Evolutionary conservation across 2,113 vertebrate genomes (phyloP).

Genomic region (Nycticryphes semicollaris): DNA sequence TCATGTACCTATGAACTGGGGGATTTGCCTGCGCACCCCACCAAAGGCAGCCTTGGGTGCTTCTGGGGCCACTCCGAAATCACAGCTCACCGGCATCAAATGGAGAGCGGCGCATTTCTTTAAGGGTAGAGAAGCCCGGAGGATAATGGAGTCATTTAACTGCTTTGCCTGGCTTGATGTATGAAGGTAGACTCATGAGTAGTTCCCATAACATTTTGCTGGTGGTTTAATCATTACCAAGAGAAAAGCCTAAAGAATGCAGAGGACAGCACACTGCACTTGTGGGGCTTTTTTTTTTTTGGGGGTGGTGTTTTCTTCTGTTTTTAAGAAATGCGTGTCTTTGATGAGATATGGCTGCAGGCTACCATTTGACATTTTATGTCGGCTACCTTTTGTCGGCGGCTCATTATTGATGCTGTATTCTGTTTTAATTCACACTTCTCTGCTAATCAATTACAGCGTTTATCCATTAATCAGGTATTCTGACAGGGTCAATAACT

Average conservation of each 20-base stretch:
- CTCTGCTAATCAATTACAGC: slow-evolving; percentile 96
- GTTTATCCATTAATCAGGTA: slow-evolving; percentile 96
- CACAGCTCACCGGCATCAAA: slow-evolving; percentile 5
- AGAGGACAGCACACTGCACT: slow-evolving; percentile 71
- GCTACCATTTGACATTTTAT: slow-evolving; percentile 93
- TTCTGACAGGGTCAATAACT: slow-evolving; percentile 90
- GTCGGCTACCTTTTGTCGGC: slow-evolving; percentile 86
- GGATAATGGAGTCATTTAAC: slow-evolving; percentile 84
- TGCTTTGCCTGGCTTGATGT: slow-evolving; percentile 82
- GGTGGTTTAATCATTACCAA: slow-evolving; percentile 91
- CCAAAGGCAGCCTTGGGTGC: not conserved
- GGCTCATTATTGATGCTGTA: slow-evolving; percentile 88
- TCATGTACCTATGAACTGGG: accelerated
- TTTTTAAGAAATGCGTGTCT: slow-evolving; percentile 79
- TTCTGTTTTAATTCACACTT: slow-evolving; percentile 93
- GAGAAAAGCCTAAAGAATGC: slow-evolving; percentile 81
- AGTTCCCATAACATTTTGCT: slow-evolving; percentile 83
- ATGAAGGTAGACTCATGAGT: slow-evolving; percentile 83
- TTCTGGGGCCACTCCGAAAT: not conserved
- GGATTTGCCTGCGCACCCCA: not conserved
- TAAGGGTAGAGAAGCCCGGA: slow-evolving; percentile 34
- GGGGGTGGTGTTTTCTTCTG: slow-evolving; percentile 23
- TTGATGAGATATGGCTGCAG: slow-evolving; percentile 92
- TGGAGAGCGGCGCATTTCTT: slow-evolving; percentile 32
- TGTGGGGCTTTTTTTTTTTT: slow-evolving; percentile 60